Percentiles rank a stretch among this genome's conserved stretches.
phyloP scores from a whole-genome alignment of 2,113 vertebrate genomes.

The Chaetops frenatus region DNA sequence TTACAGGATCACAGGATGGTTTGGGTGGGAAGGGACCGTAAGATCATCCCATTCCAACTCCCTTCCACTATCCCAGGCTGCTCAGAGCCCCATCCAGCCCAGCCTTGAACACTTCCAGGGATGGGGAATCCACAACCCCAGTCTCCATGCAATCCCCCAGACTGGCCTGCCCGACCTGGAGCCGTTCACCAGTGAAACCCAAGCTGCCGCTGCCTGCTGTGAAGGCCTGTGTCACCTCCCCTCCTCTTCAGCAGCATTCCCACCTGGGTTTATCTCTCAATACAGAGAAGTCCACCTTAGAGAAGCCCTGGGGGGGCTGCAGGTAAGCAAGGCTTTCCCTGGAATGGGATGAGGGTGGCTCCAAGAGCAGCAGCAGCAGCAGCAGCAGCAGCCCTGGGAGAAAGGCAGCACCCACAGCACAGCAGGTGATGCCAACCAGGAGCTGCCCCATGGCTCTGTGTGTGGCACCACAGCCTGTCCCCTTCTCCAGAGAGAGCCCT shows the following conservation, averaged over 20 bases:
- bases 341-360: background rate
- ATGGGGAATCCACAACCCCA: background rate
- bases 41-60: fast-evolving
- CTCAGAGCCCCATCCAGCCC: background rate
- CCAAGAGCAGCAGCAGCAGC: background rate
- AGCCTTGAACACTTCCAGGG: background rate
- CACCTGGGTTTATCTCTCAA: background rate
- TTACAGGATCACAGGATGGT: background rate
- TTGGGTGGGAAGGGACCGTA: background rate
- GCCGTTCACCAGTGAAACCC: background rate
- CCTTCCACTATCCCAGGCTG: background rate
- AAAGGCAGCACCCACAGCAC: background rate
- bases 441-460: fast-evolving
- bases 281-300: too few relatives aligned
- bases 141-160: background rate
- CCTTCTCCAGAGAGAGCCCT: background rate
- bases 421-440: background rate
- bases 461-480: background rate
- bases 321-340: background rate
- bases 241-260: background rate
- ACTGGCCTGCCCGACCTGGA: background rate
- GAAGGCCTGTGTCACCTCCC: background rate
- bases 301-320: too few relatives aligned
- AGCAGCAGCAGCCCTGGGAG: background rate
- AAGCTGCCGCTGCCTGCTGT: background rate